phyloP scores from a whole-genome alignment of 1,140 invertebrate species.

The Drosophila nasuta region DNA sequence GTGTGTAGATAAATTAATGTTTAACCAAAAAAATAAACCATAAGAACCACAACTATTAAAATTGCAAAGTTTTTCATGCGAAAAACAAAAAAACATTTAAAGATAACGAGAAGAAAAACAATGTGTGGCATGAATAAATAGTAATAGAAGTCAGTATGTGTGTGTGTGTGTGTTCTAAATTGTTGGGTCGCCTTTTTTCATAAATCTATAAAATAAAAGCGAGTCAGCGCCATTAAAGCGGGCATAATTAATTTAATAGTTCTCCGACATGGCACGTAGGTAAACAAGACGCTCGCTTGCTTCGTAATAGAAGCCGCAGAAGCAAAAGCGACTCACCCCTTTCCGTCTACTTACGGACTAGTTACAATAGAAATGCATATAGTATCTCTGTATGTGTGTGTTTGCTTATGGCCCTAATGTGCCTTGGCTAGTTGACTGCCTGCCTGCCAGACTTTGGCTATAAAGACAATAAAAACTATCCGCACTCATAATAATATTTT shows the following conservation, averaged over 20 bases:
- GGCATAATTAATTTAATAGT: conserved; percentile 74
- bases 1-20: conserved; percentile 21
- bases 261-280: conserved; percentile 58
- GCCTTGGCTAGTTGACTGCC: conserved; percentile 14
- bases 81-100: conserved; percentile 27
- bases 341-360: background rate
- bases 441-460: conserved; percentile 16
- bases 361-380: conserved; percentile 20
- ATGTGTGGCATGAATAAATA: conserved; percentile 16
- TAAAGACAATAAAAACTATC: conserved; percentile 66
- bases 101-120: conserved; percentile 27
- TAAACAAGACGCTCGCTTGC: conserved; percentile 11
- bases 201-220: conserved; percentile 62
- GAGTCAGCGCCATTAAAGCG: conserved; percentile 55
- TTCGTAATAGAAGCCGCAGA: conserved; percentile 3
- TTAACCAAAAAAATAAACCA: conserved; percentile 4
- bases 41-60: conserved; percentile 21
- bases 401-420: conserved; percentile 20
- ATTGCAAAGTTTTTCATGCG: conserved; percentile 45
- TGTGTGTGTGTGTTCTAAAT: conserved; percentile 30
- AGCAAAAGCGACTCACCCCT: background rate
- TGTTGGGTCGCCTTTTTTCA: conserved; percentile 39
- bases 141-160: background rate
- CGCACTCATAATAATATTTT: conserved; percentile 54
- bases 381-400: conserved; percentile 5